Percentiles rank a stretch among this genome's conserved stretches.
Conservation (phyloP, 2,888 invertebrate genomes). For the Bimastos eiseni region DNA sequence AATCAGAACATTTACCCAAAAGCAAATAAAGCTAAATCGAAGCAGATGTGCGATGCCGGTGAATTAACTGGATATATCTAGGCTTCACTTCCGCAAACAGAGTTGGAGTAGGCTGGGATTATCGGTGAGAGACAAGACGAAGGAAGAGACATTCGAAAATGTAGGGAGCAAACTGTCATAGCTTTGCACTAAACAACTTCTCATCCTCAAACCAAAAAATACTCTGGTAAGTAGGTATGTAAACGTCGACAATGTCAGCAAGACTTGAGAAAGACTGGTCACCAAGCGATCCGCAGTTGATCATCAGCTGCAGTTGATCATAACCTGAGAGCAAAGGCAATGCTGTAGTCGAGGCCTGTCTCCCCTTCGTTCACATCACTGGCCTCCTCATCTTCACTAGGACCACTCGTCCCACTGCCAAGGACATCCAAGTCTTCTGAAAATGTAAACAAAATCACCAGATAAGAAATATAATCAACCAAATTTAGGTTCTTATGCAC, state of each 20-base stretch:
- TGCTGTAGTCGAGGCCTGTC: background rate
- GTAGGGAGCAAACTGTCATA: background rate
- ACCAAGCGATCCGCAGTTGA: background rate
- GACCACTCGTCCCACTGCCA: background rate
- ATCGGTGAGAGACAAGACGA: background rate
- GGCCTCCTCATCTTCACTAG: background rate
- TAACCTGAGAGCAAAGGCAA: background rate
- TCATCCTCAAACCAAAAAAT: background rate
- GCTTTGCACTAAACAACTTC: background rate
- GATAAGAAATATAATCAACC: background rate
- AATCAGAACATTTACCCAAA: background rate
- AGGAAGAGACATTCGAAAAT: background rate
- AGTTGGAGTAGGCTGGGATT: background rate
- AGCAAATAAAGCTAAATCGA: background rate
- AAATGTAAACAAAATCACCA: background rate
- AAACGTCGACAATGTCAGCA: background rate
- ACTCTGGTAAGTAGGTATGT: background rate
- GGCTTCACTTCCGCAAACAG: background rate
- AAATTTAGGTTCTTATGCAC: background rate
- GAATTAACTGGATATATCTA: background rate
- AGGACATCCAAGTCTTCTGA: constrained; percentile 7
- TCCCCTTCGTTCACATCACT: background rate
- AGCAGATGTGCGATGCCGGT: too few relatives aligned
- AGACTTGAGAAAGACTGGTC: background rate
- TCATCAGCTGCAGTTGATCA: background rate